Percentiles rank a stretch among this genome's conserved stretches.
phyloP scores from a whole-genome alignment of 30 jellyfish, hydroid and myxozoan genomes.

The Clytia hemisphaerica region DNA sequence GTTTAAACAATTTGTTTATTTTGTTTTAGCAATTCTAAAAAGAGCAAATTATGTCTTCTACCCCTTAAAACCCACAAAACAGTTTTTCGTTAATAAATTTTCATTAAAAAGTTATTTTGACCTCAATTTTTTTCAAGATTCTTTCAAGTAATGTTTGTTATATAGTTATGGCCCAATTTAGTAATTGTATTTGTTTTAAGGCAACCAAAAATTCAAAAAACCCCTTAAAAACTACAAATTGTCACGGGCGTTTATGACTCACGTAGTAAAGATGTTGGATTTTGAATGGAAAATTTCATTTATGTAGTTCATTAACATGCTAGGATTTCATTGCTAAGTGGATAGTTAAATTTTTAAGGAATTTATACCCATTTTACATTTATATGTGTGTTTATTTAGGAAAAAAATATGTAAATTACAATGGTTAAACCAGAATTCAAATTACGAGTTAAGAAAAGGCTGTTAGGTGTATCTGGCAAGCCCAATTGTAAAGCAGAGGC shows the following conservation, averaged over 20 bases:
- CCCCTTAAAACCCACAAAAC: background rate
- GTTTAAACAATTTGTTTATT: background rate
- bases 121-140: background rate
- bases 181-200: background rate
- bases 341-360: background rate
- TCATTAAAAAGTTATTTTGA: background rate
- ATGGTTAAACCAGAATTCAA: conserved; percentile 1
- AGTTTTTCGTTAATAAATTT: background rate
- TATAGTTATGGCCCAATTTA: too few species aligned
- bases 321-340: background rate
- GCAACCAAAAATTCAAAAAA: background rate
- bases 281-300: background rate
- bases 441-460: background rate
- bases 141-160: background rate
- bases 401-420: background rate
- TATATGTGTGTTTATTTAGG: background rate
- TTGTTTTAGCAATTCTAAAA: background rate
- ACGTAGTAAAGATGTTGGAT: background rate
- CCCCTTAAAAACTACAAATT: conserved; percentile 7
- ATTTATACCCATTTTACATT: background rate
- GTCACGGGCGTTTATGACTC: background rate
- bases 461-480: background rate
- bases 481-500: background rate
- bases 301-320: background rate
- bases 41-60: background rate